These are phyloP conservation scores for Pararge aegeria DNA, from an alignment of 1,140 invertebrate species.

Conservation along the genomic window DNA sequence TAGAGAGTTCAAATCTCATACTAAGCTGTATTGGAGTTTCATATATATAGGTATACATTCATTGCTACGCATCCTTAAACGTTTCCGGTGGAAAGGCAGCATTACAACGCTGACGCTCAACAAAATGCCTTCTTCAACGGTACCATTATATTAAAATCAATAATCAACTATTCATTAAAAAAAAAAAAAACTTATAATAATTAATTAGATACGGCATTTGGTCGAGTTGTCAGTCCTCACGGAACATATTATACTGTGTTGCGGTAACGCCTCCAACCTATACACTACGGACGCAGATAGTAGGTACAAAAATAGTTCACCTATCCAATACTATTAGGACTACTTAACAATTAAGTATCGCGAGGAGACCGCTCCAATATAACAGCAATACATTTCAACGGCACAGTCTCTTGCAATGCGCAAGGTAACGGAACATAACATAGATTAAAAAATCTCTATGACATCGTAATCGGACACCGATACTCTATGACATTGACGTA, in stretches of 20 bases:
- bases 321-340: constrained; percentile 76
- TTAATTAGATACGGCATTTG: constrained; percentile 41
- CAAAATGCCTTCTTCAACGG: constrained; percentile 40
- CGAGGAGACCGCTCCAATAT: constrained; percentile 52
- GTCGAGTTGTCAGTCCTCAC: constrained; percentile 43
- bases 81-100: too few relatives aligned
- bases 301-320: constrained; percentile 79
- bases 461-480: not conserved
- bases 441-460: constrained; percentile 25
- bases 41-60: too few relatives aligned
- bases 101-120: constrained; percentile 54
- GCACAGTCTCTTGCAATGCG: constrained; percentile 17
- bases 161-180: constrained; percentile 26
- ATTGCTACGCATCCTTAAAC: too few relatives aligned
- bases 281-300: constrained; percentile 67
- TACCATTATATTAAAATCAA: constrained; percentile 27
- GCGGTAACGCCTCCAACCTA: constrained; percentile 71
- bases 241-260: constrained; percentile 56
- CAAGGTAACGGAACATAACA: constrained; percentile 26
- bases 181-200: constrained; percentile 14
- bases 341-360: constrained; percentile 77
- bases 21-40: too few relatives aligned
- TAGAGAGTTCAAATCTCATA: too few relatives aligned
- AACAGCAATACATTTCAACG: constrained; percentile 35
- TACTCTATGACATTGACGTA: too few relatives aligned